Evolutionary conservation across 2,888 invertebrate species (phyloP).

Genomic region (Lochmaea capreae): DNA sequence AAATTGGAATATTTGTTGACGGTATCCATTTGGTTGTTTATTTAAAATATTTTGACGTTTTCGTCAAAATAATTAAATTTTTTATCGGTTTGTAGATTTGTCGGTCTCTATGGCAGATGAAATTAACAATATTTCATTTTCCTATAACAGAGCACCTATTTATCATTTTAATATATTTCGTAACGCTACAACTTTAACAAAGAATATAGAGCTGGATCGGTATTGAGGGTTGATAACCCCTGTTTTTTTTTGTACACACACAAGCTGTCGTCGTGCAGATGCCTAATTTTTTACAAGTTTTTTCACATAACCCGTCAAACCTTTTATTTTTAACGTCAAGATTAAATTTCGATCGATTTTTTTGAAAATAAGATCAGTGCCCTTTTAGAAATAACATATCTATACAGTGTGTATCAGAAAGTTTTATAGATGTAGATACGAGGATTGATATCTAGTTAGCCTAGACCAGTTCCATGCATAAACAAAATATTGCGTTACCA

Average conservation of each 20-base stretch:
- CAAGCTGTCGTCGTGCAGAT: conserved; percentile 23
- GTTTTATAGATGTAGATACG: too few species aligned
- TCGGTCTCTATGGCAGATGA: too few species aligned
- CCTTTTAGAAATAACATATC: not conserved
- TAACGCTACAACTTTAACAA: conserved; percentile 3
- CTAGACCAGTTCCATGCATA: too few species aligned
- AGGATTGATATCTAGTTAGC: too few species aligned
- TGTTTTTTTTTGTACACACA: conserved; percentile 17
- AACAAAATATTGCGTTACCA: too few species aligned
- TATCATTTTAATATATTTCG: not conserved
- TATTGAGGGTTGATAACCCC: conserved; percentile 32
- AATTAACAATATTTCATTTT: too few species aligned
- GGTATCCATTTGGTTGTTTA: too few species aligned
- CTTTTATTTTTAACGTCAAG: not conserved
- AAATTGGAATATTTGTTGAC: too few species aligned
- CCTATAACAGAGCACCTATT: not conserved
- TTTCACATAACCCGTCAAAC: not conserved
- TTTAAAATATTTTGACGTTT: too few species aligned
- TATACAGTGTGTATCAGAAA: too few species aligned
- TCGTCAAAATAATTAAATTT: too few species aligned
- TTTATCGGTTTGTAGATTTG: too few species aligned
- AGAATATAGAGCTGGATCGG: conserved; percentile 7
- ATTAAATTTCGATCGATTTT: not conserved
- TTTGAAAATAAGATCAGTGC: not conserved
- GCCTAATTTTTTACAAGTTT: conserved; percentile 9